A percentile compares a stretch with the other conserved stretches of the same genome.
phyloP scores from a whole-genome alignment of 1,140 invertebrate genomes.

The Belonocnema kinseyi region DNA sequence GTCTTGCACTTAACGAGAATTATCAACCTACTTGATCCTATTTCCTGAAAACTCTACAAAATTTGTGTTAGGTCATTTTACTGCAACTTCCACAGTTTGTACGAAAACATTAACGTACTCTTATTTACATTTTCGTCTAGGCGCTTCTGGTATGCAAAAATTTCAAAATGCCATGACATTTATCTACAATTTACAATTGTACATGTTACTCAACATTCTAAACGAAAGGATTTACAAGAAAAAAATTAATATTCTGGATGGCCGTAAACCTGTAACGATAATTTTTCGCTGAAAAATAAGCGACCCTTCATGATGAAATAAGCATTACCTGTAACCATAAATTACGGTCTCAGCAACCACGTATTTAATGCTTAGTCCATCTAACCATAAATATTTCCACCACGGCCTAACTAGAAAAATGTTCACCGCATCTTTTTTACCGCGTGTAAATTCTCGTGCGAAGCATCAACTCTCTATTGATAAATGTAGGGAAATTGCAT shows the following conservation, averaged over 20 bases:
- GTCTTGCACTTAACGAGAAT: neutral
- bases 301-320: conserved; percentile 6
- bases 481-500: conserved; percentile 24
- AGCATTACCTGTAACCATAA: conserved; percentile 22
- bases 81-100: no score
- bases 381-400: conserved; percentile 3
- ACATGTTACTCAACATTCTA: no score
- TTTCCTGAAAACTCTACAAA: neutral
- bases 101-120: no score
- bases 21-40: neutral
- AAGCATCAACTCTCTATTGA: conserved; percentile 15
- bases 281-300: no score
- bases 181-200: no score
- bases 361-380: conserved; percentile 11
- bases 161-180: no score
- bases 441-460: neutral
- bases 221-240: no score
- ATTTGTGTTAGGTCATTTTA: neutral
- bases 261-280: no score
- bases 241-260: no score
- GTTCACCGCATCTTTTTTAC: conserved; percentile 6
- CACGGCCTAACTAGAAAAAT: neutral
- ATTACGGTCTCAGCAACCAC: conserved; percentile 11
- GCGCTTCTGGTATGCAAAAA: no score
- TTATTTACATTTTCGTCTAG: no score